Conservation (phyloP, 2,797 vertebrate genomes). For the Macrochelys suwanniensis region DNA sequence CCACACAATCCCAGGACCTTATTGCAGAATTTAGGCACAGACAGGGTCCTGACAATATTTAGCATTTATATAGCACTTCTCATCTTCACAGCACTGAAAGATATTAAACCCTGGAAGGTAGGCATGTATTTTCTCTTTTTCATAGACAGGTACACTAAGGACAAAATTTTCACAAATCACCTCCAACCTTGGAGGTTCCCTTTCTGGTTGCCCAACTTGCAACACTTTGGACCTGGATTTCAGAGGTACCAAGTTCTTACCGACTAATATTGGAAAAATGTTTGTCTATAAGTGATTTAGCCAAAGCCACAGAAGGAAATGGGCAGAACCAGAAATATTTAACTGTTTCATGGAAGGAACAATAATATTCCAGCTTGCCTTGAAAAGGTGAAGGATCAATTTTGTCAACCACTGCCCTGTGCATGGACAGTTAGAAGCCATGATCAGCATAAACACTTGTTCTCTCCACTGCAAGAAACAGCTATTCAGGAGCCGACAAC, state of each 20-base stretch:
- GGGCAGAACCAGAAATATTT: not conserved
- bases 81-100: not conserved
- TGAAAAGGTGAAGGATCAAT: not conserved
- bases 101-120: not conserved
- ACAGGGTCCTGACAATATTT: not conserved
- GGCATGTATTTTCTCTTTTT: not conserved
- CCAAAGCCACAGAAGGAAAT: not conserved
- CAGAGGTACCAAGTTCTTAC: not conserved
- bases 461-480: fast-evolving
- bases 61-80: not conserved
- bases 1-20: not conserved
- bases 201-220: not conserved
- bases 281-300: not conserved
- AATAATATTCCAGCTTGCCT: no score
- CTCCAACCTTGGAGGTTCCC: not conserved
- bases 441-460: not conserved
- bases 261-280: not conserved
- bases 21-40: not conserved
- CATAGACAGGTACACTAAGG: not conserved
- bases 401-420: not conserved
- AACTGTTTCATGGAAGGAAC: not conserved
- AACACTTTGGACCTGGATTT: not conserved
- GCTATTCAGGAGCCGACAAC: not conserved
- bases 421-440: no score
- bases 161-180: not conserved